Conservation (phyloP, 2,113 vertebrate species). For the Marmota monax region DNA sequence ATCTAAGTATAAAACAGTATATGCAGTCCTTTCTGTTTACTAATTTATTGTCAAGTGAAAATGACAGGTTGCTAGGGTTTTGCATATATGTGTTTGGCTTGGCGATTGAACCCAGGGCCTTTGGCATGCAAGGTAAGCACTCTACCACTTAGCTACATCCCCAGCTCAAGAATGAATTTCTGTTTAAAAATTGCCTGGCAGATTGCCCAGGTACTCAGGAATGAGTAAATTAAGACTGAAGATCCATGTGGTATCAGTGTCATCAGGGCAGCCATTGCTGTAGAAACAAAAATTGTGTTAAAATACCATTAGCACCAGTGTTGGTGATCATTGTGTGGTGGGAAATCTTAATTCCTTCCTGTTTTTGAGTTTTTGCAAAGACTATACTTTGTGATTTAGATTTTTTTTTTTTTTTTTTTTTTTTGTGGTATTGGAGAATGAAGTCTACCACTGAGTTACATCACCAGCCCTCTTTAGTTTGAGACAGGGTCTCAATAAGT, state of each 20-base stretch:
- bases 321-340: not conserved
- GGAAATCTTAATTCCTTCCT: not conserved
- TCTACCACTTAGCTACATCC: too few species aligned
- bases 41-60: not conserved
- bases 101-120: too few species aligned
- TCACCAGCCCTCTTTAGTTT: too few species aligned
- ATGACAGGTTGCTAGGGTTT: not conserved
- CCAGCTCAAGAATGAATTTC: not conserved
- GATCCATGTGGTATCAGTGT: too few species aligned
- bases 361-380: not conserved
- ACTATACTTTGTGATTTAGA: not conserved
- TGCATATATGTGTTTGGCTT: too few species aligned
- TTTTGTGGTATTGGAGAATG: too few species aligned
- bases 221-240: not conserved
- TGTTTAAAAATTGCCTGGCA: not conserved
- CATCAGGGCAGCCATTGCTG: not conserved
- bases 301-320: not conserved
- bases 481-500: too few species aligned
- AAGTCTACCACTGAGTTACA: too few species aligned
- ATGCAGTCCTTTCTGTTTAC: not conserved
- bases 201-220: not conserved
- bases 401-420: too few species aligned
- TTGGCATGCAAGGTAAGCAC: too few species aligned
- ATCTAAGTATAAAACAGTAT: not conserved
- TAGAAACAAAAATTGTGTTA: not conserved